phyloP scores from a whole-genome alignment of 2,888 invertebrate genomes.

The Drosophila kokeensis region DNA sequence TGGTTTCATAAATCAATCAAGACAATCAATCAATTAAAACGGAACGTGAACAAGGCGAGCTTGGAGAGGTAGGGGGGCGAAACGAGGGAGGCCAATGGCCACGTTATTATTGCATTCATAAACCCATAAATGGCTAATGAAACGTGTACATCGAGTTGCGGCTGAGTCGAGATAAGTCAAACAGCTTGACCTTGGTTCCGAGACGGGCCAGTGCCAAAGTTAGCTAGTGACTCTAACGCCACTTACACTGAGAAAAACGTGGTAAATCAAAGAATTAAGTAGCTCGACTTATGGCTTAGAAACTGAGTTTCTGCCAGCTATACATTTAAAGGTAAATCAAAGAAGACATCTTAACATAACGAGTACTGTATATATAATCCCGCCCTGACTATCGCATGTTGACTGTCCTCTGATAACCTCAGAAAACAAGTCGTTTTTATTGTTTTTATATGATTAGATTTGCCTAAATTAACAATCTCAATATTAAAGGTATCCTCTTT shows the following conservation, averaged over 20 bases:
- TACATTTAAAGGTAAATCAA: neutral
- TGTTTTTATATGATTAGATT: neutral
- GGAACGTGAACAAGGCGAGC: slow-evolving; percentile 1
- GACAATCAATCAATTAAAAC: slow-evolving; percentile 66
- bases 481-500: too few species aligned
- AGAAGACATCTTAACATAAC: neutral
- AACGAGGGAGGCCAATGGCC: slow-evolving; percentile 5
- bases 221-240: neutral
- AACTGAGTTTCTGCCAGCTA: neutral
- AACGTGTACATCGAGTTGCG: slow-evolving; percentile 39
- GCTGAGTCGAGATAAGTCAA: slow-evolving; percentile 20
- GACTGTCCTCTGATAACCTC: neutral
- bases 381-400: neutral
- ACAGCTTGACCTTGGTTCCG: slow-evolving; percentile 44
- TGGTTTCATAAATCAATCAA: slow-evolving; percentile 66
- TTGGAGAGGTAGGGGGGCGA: neutral
- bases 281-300: neutral
- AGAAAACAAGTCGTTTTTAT: neutral
- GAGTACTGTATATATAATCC: too few species aligned
- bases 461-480: neutral
- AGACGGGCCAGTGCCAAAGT: neutral
- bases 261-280: neutral
- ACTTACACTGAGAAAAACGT: neutral
- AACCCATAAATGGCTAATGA: slow-evolving; percentile 63
- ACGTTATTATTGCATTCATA: slow-evolving; percentile 63